Evolutionary conservation across 30 jellyfish, hydroid and myxozoan species (phyloP), one percentile per base, ranked within the genome.

Genomic region (Aurelia aurita complex sp. Pacific): DNA sequence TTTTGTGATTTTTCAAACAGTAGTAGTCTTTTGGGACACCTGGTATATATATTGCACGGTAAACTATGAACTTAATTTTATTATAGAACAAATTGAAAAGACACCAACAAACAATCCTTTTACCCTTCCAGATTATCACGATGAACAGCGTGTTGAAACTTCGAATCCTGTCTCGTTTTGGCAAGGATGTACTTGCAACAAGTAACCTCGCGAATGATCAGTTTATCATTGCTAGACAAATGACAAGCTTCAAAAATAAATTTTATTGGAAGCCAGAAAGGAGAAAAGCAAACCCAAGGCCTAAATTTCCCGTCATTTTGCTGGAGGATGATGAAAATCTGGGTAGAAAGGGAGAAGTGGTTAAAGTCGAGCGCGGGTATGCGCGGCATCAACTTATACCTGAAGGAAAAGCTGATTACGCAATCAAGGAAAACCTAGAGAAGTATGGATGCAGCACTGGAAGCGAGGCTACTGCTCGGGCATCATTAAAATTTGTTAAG

Each of bases 311-410:
- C 18, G 91, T 87, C 42, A 87, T 88, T 19, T 85, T 88, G 17
- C 76, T 88, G 16, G 92, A 88, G 61, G 97, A 88, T 80, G 86
- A 68, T 73, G 83, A 72, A 10, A 75, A 88, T 36, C 83, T 88
- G 12, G 97, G 97, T 3, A 50, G 91, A 61, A 80, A 88, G 53
- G 82, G 79, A 13, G 97, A 88, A 51, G 86, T 88, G 67, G 97
- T 83, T 1, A 64, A 80, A 74, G 97, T 81, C 15, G 92, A 88
- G 73, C 77, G 92, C 19, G 97, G 97, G 62, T 88, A 80, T 66
- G 97, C 92, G 42, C 65, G 97, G 36, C 83, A 76, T 66, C 74
- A 51, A 53, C 85, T 88, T 2, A 80, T 88, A 29, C 97, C 97
- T 11, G 83, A 88, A 33, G 76, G 79, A 3, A 80, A 33, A 36